Percentiles rank a stretch among this genome's conserved stretches.
Evolutionary conservation across 1,140 invertebrate genomes (phyloP).

Genomic region (Heliconius melpomene): DNA sequence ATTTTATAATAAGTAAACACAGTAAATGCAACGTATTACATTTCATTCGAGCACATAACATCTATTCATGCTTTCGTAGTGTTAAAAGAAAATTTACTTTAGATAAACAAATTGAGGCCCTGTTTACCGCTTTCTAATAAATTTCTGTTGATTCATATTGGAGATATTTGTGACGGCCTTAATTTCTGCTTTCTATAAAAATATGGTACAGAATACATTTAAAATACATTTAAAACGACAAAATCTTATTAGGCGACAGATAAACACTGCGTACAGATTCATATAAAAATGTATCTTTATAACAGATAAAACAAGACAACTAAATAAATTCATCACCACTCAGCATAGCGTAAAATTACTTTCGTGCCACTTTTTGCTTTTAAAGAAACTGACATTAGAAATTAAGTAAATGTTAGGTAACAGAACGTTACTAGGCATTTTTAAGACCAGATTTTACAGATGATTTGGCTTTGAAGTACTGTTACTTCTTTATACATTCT

Average conservation of each 20-base stretch:
- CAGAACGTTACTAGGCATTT: background rate
- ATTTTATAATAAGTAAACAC: background rate
- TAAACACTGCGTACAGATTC: background rate
- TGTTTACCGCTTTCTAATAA: background rate
- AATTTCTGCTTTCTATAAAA: background rate
- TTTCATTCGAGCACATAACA: background rate
- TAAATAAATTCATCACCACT: background rate
- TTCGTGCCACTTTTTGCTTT: background rate
- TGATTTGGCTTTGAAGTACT: background rate
- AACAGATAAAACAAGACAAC: background rate
- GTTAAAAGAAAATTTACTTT: background rate
- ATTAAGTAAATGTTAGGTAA: background rate
- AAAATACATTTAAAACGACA: background rate
- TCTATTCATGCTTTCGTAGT: conserved; percentile 1
- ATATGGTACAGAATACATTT: background rate
- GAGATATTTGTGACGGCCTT: background rate
- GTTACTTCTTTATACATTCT: background rate
- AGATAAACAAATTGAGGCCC: background rate
- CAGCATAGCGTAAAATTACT: conserved; percentile 1
- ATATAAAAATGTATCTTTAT: background rate
- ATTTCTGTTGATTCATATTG: background rate
- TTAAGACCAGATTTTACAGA: background rate
- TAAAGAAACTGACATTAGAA: background rate
- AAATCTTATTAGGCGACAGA: background rate
- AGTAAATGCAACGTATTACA: background rate